Base-by-base conservation (phyloP, 1,140 invertebrate species). In the Apocrypta bakeri region DNA sequence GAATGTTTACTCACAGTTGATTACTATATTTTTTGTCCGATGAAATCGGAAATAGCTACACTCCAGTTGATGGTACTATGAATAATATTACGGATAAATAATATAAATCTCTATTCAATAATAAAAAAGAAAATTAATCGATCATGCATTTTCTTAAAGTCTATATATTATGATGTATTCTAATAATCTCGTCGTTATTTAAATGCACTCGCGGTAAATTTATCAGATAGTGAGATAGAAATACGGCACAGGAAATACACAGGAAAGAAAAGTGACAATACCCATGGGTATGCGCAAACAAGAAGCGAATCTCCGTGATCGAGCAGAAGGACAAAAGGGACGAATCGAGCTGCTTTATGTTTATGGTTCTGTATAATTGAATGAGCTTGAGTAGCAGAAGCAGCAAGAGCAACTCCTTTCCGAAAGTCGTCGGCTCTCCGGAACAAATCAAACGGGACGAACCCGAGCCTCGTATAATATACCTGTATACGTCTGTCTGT, bases 241-340 rank as follows among this genome's bases (percentile, higher is more conserved):
- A 29, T 66, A 27, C 21, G 9, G 27, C 17, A 17, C 1, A 29
- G 2, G 7, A 31, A n/a, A 14, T 61, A 69, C 31, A 69, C 29
- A 69, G 63, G 69, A 81, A 73, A 31, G 79, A 81, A 81, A 81
- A 81, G 69, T 81, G 79, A 81, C 79, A 81, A n/a, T 69, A 69
- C 33, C 33, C 33, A 9, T 2, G 68, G 79, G 79, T 81, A 81
- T 63, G 69, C 64, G 48, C 48, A 72, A 81, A 81, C 69, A 48
- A 81, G n/a, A 61, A 69, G n/a, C n/a, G 79, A 64, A 73, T 76
- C 66, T 31, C 33, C 81, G 11, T 8, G 12, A 61, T 61, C 12
- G 56, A 61, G 2, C 12, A 12, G n/a, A n/a, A n/a, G n/a, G n/a
- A n/a, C n/a, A n/a, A n/a, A n/a, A n/a, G n/a, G n/a, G n/a, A n/a